Percentiles rank a stretch among this genome's conserved stretches.
These are phyloP conservation scores for Pogonomyrmex californicus DNA, from an alignment of 1,140 invertebrate species.

Conservation along the genomic window DNA sequence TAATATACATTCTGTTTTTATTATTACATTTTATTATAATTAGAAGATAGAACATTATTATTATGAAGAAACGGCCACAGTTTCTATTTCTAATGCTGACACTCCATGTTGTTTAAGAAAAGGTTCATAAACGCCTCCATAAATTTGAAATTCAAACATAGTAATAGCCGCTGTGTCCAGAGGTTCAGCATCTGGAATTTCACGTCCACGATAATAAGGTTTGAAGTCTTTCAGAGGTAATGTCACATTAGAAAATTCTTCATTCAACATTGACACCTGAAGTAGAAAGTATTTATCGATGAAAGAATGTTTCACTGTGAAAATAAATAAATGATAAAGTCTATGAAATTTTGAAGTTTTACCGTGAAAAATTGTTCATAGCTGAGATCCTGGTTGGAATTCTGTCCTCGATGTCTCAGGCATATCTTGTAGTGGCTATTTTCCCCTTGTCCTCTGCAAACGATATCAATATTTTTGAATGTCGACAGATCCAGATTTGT, in stretches of 20 bases:
- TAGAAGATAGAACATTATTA: background rate
- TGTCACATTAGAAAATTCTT: constrained; percentile 86
- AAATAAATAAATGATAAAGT: background rate
- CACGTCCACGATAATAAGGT: constrained; percentile 89
- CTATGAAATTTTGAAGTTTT: constrained; percentile 45
- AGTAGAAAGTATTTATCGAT: constrained; percentile 15
- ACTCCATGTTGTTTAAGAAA: constrained; percentile 89
- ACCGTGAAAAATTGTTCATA: constrained; percentile 90
- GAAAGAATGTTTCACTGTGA: background rate
- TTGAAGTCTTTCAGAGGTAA: constrained; percentile 89
- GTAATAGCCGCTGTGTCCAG: constrained; percentile 89
- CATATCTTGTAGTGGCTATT: constrained; percentile 89
- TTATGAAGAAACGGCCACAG: constrained; percentile 76
- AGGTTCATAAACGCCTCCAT: constrained; percentile 90
- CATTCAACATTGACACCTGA: constrained; percentile 86
- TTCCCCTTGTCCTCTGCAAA: constrained; percentile 88
- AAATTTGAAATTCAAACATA: constrained; percentile 90
- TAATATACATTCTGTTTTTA: background rate
- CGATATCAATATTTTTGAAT: constrained; percentile 87
- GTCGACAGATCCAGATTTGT: constrained; percentile 86
- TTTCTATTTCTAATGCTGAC: constrained; percentile 90
- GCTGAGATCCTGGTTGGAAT: constrained; percentile 87
- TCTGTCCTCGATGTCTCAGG: constrained; percentile 88
- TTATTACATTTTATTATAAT: background rate
- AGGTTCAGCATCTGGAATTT: constrained; percentile 87